A percentile compares a stretch with the other conserved stretches of the same genome.
Evolutionary conservation across 2,888 invertebrate genomes (phyloP).

Genomic region (Harpagoxenus sublaevis): DNA sequence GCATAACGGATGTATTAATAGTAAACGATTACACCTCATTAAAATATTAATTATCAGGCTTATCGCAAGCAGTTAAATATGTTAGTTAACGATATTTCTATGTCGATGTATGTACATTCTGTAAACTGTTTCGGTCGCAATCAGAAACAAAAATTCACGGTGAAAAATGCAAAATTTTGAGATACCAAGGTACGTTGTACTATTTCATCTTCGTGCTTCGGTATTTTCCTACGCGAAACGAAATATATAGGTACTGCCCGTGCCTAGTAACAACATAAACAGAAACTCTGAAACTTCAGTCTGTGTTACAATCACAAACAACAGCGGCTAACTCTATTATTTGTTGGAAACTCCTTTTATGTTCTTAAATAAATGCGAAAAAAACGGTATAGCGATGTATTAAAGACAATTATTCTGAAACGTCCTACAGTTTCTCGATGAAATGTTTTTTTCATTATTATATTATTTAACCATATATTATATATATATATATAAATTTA

Average conservation of each 20-base stretch:
- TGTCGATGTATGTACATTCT: neutral
- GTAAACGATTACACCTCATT: too few relatives aligned
- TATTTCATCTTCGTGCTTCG: constrained; percentile 3
- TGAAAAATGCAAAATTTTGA: constrained; percentile 28
- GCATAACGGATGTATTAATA: too few relatives aligned
- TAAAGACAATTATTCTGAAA: constrained; percentile 1
- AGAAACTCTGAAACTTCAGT: constrained; percentile 38
- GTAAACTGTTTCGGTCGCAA: neutral
- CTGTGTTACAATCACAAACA: constrained; percentile 44
- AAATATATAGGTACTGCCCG: constrained; percentile 22
- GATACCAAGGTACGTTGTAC: neutral
- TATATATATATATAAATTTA: too few relatives aligned
- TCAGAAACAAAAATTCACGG: neutral
- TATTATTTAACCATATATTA: neutral
- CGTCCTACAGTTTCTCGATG: neutral
- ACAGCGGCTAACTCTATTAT: constrained; percentile 35
- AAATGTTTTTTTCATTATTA: neutral
- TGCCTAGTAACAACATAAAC: constrained; percentile 38
- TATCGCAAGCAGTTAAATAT: neutral
- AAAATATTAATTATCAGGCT: neutral
- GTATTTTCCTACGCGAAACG: constrained; percentile 33
- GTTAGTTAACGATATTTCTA: neutral
- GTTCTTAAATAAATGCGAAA: constrained; percentile 17
- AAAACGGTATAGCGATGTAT: neutral
- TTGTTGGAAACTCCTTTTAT: constrained; percentile 30